Evolutionary conservation across 2,113 vertebrate genomes (phyloP).

Genomic region (Dinomys branickii): DNA sequence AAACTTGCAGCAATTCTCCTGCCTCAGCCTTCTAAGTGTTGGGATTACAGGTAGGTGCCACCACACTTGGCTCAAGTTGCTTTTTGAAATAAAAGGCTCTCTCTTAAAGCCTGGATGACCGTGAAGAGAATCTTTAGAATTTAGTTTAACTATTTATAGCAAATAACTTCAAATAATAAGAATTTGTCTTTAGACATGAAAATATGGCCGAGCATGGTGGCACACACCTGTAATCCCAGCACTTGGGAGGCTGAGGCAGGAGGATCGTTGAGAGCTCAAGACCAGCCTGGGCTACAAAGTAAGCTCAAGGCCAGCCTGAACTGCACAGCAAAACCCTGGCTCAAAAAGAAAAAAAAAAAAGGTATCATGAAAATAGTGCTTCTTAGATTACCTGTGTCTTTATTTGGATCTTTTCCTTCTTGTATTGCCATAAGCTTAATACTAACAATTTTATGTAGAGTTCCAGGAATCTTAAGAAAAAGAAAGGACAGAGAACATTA

Average conservation of each 20-base stretch:
- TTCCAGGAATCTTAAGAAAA: constrained; percentile 90
- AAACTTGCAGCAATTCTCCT: not conserved
- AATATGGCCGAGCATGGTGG: too few species aligned
- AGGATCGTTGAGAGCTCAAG: too few species aligned
- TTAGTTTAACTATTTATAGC: not conserved
- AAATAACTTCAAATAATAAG: constrained; percentile 40
- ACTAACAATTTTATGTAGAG: constrained; percentile 96
- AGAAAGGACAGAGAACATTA: not conserved
- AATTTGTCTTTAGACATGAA: constrained; percentile 23
- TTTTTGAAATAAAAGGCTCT: constrained; percentile 17
- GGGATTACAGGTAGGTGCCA: not conserved
- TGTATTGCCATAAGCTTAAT: constrained; percentile 92
- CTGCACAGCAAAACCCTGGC: too few species aligned
- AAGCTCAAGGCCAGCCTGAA: too few species aligned
- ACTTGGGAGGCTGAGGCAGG: too few species aligned
- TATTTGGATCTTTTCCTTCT: constrained; percentile 91
- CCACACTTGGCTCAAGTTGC: not conserved
- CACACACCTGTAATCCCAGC: too few species aligned
- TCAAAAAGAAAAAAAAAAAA: too few species aligned
- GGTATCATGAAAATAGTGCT: not conserved
- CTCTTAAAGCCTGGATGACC: not conserved
- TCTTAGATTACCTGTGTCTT: constrained; percentile 88
- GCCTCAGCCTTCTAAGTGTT: not conserved
- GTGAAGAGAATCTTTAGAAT: not conserved
- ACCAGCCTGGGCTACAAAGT: too few species aligned